phyloP scores from a whole-genome alignment of 2,888 invertebrate species.

The Xylota segnis region DNA sequence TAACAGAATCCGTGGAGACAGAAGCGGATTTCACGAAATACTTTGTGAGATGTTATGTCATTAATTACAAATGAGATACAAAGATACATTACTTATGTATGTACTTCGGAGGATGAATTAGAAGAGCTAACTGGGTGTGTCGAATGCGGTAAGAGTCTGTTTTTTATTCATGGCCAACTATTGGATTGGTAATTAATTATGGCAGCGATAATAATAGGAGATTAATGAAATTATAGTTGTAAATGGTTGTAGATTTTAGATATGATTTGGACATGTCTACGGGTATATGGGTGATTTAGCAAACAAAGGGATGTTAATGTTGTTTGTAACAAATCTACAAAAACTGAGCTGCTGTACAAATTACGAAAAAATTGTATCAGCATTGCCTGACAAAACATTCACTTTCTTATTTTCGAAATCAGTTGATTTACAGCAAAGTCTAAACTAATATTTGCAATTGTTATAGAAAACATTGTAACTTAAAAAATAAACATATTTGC shows the following conservation, averaged over 20 bases:
- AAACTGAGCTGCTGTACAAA: no score
- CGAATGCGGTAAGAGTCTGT: slow-evolving; percentile 3
- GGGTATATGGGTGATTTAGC: not conserved
- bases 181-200: slow-evolving; percentile 10
- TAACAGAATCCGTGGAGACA: slow-evolving; percentile 42
- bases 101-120: slow-evolving; percentile 18
- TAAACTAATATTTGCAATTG: no score
- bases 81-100: not conserved
- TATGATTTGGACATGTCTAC: not conserved
- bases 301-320: no score
- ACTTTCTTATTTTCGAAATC: no score
- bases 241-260: not conserved
- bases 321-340: no score
- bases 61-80: slow-evolving; percentile 20
- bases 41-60: slow-evolving; percentile 23
- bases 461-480: no score
- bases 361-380: no score
- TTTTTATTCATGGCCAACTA: slow-evolving; percentile 14
- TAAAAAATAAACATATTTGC: no score
- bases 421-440: no score
- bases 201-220: not conserved
- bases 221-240: not conserved
- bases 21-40: slow-evolving; percentile 65
- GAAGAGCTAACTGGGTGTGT: slow-evolving; percentile 40
- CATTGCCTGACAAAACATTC: no score